These are phyloP conservation scores for Drosophila tropicalis DNA, from an alignment of 1,140 invertebrate species.

Conservation along the genomic window DNA sequence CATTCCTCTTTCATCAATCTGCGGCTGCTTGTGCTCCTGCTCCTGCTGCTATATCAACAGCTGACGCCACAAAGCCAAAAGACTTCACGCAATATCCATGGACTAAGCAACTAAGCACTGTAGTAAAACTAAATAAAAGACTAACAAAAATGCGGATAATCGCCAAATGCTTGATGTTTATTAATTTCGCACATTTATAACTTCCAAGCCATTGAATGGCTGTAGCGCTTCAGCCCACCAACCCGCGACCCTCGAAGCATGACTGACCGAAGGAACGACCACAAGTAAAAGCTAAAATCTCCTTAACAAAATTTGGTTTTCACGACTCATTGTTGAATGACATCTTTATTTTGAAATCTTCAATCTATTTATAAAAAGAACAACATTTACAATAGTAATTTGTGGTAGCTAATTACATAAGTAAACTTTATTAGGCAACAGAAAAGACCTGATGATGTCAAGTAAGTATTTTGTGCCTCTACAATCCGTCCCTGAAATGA, in stretches of 20 bases:
- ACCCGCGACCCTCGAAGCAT: background rate
- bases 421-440: too few relatives aligned
- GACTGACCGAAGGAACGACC: background rate
- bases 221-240: background rate
- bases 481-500: too few relatives aligned
- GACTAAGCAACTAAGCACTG: constrained; percentile 17
- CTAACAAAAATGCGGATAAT: constrained; percentile 26
- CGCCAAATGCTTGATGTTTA: constrained; percentile 65
- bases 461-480: too few relatives aligned
- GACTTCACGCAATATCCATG: constrained; percentile 15
- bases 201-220: constrained; percentile 55
- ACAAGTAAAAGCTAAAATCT: background rate
- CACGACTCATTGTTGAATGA: too few relatives aligned
- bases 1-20: background rate
- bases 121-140: constrained; percentile 60
- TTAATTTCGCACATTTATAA: constrained; percentile 75
- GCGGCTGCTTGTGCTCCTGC: background rate
- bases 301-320: background rate
- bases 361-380: too few relatives aligned
- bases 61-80: constrained; percentile 51
- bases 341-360: too few relatives aligned
- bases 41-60: constrained; percentile 42
- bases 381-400: too few relatives aligned
- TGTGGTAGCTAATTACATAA: too few relatives aligned
- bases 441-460: too few relatives aligned